Evolutionary conservation across 1,140 invertebrate species (phyloP), one percentile per base, ranked within the genome.

Genomic region (Drosophila sp.): DNA sequence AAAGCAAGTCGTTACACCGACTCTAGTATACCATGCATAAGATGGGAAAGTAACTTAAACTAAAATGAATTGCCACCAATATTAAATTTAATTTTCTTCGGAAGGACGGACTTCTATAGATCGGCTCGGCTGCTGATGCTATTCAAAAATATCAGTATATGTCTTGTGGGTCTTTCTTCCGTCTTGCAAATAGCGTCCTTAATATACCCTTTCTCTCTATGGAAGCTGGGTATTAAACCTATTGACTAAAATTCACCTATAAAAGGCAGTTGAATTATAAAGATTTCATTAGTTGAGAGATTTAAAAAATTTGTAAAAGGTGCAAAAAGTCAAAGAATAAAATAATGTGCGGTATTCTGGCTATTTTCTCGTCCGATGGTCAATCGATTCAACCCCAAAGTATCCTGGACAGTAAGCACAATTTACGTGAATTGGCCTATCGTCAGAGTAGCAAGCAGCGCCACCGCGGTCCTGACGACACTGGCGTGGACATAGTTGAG

Each of bases 261-360:
- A 63, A 33, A 63, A 63, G 41, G 25, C 33, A 35, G 11, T 2
- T 41, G 23, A 41, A 41, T 27, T 41, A 27, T 6, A 2, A 27
- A 4, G n/a, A 60, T 1, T 60, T 41, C 3, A 10, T 7, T 17
- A 60, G 58, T 41, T 60, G 4, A 44, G 23, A 44, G 41, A 17
- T 17, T 23, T 23, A 2, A 23, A 44, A 17, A 17, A 17, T 17
- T 2, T 4, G 3, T 25, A 2, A 47, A 8, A 7, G 7, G 5
- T 47, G 2, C 6, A 7, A 7, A 47, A 47, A 7, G 11, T 38
- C 27, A 40, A 27, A 27, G 27, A 1, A 3, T 50, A 0, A 0
- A 4, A 41, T 61, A 47, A 92, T 92, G 91, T 92, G 91, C 40
- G 91, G 90, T 4, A 92, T 92, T 11, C 91, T 92, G 66, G 82